Conservation (phyloP, 2,797 vertebrate species). For the Momotus momota region DNA sequence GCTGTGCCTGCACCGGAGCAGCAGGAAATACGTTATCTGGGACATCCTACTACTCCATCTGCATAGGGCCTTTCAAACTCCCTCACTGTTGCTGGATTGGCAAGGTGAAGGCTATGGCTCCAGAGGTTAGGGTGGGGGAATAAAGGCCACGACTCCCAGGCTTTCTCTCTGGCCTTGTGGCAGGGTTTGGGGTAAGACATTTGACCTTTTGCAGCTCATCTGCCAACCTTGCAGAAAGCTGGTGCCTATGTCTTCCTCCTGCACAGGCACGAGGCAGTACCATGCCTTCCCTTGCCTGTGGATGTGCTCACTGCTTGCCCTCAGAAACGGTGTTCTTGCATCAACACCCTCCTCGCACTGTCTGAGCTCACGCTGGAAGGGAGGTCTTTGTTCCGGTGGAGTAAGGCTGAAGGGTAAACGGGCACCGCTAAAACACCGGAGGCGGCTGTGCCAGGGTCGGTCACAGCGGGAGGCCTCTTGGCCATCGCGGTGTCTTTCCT, state of each 20-base stretch:
- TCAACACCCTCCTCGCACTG: rapidly evolving
- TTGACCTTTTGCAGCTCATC: not conserved
- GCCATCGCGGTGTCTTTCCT: no score
- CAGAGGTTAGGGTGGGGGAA: rapidly evolving
- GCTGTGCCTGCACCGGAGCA: not conserved
- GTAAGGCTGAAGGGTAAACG: not conserved
- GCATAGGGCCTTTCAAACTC: not conserved
- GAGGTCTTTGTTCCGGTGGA: not conserved
- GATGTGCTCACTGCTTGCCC: rapidly evolving
- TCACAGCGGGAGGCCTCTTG: rapidly evolving
- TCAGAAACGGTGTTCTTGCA: not conserved
- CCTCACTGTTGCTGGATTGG: not conserved
- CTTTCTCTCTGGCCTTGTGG: not conserved
- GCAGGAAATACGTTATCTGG: not conserved
- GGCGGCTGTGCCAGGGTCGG: not conserved
- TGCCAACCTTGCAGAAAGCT: not conserved
- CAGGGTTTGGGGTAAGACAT: not conserved
- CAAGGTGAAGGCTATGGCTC: not conserved
- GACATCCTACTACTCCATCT: not conserved
- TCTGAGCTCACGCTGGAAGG: not conserved
- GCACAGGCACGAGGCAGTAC: no score
- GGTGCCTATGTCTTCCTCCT: not conserved
- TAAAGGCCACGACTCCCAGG: not conserved
- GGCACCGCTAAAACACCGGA: rapidly evolving
- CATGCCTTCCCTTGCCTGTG: not conserved